Evolutionary conservation across 2,888 invertebrate genomes (phyloP), one percentile per base, ranked within the genome.

Genomic region (Caradrina clavipalpis): DNA sequence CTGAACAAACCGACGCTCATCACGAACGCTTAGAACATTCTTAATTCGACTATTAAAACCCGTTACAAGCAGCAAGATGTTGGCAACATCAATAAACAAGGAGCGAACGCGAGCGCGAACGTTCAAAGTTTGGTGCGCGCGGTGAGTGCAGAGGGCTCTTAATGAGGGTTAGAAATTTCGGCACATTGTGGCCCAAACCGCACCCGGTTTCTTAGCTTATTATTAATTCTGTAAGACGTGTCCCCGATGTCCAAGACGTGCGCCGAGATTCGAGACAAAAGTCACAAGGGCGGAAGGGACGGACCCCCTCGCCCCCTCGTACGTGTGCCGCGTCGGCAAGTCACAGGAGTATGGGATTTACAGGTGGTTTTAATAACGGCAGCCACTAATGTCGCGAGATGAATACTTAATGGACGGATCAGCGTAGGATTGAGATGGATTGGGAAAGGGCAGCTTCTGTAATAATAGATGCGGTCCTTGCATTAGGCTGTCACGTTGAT

Each of bases 191-290:
- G 92, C 91, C 92, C 89, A 92, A 93, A 95, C 95, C 96, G 89
- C 95, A 95, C 90, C 94, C 94, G 92, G 91, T 93, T 92, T 93
- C 95, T 94, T 93, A 95, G 96, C 95, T 96, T 96, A 96, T 96
- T 96, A 96, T 96, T 96, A 96, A 96, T 96, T 96, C 96, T 90
- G 95, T 95, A 96, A 96, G 96, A 96, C 95, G 93, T 95, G 95
- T 93, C 95, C 96, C 95, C 96, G 95, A 96, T 96, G 96, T 96
- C 96, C 96, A 94, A 94, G 96, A 96, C 96, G 96, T 96, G 96
- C 90, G 93, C 95, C 78, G 95, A 94, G 96, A 96, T 95, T 95
- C 94, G 92, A 95, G 95, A 95, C 96, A 96, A 96, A 96, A 96
- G 95, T 96, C 95, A 92, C 90, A 88, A 88, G 92, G 93, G 92